A percentile compares a stretch with the other conserved stretches of the same genome.
phyloP scores from a whole-genome alignment of 2,797 vertebrate species.

The Muraenolepis orangiensis region DNA sequence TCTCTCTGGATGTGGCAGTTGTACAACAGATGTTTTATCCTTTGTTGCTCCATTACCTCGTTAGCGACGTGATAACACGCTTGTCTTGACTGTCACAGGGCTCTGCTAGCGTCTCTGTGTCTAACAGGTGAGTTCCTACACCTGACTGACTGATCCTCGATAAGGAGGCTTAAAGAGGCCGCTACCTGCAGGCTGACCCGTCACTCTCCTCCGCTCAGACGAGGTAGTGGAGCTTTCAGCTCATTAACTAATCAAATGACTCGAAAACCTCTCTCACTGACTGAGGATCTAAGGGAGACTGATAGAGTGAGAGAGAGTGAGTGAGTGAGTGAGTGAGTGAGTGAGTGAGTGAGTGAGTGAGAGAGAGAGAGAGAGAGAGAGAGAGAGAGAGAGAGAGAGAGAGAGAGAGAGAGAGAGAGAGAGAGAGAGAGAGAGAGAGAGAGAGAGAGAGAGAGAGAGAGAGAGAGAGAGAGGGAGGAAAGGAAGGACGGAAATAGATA shows the following conservation, averaged over 20 bases:
- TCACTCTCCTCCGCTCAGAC: conserved; percentile 17
- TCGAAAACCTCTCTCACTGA: conserved; percentile 17
- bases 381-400: neutral
- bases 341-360: too few relatives aligned
- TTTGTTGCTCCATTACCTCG: neutral
- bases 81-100: neutral
- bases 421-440: too few relatives aligned
- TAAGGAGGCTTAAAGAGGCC: conserved; percentile 46
- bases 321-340: too few relatives aligned
- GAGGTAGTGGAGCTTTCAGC: conserved; percentile 57
- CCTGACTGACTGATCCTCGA: conserved; percentile 29
- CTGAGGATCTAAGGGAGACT: neutral
- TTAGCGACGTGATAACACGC: neutral
- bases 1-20: too few relatives aligned
- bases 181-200: conserved; percentile 36
- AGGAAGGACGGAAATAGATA: neutral
- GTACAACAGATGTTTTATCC: neutral
- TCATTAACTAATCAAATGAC: conserved; percentile 88
- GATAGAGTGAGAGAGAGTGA: too few relatives aligned
- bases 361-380: conserved; percentile 11
- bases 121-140: neutral
- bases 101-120: neutral
- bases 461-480: too few relatives aligned
- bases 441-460: conserved; percentile 24
- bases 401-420: neutral